Evolutionary conservation across 2,888 invertebrate genomes (phyloP).

Genomic region (Drosophila buzzatii): DNA sequence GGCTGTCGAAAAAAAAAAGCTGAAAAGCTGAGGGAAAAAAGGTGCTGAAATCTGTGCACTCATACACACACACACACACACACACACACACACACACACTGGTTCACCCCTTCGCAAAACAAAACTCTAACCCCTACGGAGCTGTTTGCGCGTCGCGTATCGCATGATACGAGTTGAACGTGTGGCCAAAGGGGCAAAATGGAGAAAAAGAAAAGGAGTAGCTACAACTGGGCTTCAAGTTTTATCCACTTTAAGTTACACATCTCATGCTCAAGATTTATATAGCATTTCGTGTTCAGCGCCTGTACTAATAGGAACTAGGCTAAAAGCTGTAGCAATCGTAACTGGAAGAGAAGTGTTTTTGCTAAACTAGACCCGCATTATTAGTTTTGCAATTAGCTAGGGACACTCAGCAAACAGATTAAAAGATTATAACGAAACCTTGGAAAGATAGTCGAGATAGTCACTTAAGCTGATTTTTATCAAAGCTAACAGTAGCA

Average conservation of each 20-base stretch:
- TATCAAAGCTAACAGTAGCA: neutral
- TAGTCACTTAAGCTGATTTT: neutral
- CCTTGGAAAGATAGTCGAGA: neutral
- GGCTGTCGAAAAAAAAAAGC: conserved; percentile 23
- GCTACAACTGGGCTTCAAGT: conserved; percentile 1
- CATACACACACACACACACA: conserved; percentile 6
- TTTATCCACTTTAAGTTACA: conserved; percentile 51
- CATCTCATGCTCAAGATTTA: conserved; percentile 60
- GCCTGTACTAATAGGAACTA: conserved; percentile 1
- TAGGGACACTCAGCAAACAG: conserved; percentile 6
- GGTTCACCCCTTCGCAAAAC: neutral
- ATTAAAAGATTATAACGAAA: conserved; percentile 2
- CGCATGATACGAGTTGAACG: conserved; percentile 33
- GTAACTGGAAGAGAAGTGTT: conserved; percentile 31
- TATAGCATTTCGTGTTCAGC: conserved; percentile 26
- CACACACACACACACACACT: neutral
- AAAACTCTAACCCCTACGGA: conserved; percentile 21
- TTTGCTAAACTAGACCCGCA: conserved; percentile 51
- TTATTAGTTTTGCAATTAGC: conserved; percentile 49
- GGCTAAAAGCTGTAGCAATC: conserved; percentile 22
- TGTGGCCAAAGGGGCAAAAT: conserved; percentile 14
- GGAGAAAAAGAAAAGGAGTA: neutral
- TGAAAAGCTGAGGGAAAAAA: conserved; percentile 21
- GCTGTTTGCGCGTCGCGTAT: conserved; percentile 38
- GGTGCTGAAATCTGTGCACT: conserved; percentile 68